phyloP scores from a whole-genome alignment of 2,888 invertebrate genomes.

The Habrosyne pyritoides region DNA sequence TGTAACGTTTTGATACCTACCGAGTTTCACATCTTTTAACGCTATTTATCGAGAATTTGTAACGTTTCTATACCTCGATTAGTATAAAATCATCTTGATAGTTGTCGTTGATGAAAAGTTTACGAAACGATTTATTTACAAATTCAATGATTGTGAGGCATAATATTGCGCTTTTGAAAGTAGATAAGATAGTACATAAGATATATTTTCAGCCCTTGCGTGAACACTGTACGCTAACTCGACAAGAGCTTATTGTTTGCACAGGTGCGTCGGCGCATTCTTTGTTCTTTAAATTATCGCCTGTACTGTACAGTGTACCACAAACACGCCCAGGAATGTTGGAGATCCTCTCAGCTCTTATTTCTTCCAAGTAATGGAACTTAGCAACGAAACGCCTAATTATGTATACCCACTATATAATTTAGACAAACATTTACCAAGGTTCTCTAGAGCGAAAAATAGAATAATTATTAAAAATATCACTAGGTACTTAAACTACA shows the following conservation, averaged over 20 bases:
- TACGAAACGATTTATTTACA: not conserved
- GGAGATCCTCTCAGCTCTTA: slow-evolving; percentile 19
- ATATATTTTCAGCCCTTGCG: slow-evolving; percentile 42
- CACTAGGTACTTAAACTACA: not conserved
- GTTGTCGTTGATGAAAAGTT: not conserved
- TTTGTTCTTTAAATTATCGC: slow-evolving; percentile 80
- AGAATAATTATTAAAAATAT: not conserved
- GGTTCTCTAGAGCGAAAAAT: not conserved
- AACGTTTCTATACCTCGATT: slow-evolving; percentile 31
- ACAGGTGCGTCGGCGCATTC: slow-evolving; percentile 71
- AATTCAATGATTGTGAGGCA: not conserved
- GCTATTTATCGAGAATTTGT: slow-evolving; percentile 36
- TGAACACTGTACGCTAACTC: slow-evolving; percentile 56
- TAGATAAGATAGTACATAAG: slow-evolving; percentile 12
- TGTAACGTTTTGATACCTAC: slow-evolving; percentile 45
- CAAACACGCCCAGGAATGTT: slow-evolving; percentile 44
- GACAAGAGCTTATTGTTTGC: slow-evolving; percentile 70
- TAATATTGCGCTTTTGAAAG: slow-evolving; percentile 7
- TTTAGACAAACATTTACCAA: not conserved
- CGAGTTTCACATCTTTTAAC: slow-evolving; percentile 46
- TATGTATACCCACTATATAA: not conserved
- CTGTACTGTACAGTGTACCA: slow-evolving; percentile 30
- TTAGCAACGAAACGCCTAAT: not conserved
- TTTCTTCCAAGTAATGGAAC: not conserved
- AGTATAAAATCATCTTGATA: not conserved